Percentiles rank a stretch among this genome's conserved stretches.
phyloP scores from a whole-genome alignment of 1,140 invertebrate genomes.

The Eurosta solidaginis region DNA sequence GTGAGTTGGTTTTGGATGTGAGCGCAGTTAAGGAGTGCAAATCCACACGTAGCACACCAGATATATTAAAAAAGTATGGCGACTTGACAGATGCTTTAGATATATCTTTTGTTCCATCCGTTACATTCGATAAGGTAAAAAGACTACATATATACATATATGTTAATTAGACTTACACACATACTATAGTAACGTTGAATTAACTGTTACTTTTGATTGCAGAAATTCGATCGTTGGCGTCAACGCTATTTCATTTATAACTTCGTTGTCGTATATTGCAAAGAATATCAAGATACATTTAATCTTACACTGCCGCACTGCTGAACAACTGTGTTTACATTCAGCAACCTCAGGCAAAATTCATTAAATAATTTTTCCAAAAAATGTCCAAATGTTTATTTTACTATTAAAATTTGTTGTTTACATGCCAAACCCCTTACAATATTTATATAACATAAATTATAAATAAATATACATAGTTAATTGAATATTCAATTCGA shows the following conservation, averaged over 20 bases:
- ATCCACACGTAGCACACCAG: constrained; percentile 37
- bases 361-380: no score
- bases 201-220: neutral
- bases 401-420: no score
- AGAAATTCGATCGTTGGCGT: constrained; percentile 46
- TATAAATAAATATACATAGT: no score
- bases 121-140: constrained; percentile 51
- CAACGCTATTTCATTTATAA: constrained; percentile 51
- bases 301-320: neutral
- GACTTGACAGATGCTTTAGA: constrained; percentile 42
- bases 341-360: no score
- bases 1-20: constrained; percentile 40
- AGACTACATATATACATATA: neutral
- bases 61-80: constrained; percentile 51
- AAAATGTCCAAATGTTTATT: no score
- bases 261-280: constrained; percentile 45
- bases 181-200: neutral
- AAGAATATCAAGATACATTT: constrained; percentile 39
- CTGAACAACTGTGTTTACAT: neutral
- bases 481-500: no score
- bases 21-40: constrained; percentile 44
- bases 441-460: no score
- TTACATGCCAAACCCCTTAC: no score
- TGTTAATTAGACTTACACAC: neutral
- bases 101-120: constrained; percentile 52